Evolutionary conservation across 2,113 vertebrate species (phyloP).

Genomic region (Anoura caudifer): DNA sequence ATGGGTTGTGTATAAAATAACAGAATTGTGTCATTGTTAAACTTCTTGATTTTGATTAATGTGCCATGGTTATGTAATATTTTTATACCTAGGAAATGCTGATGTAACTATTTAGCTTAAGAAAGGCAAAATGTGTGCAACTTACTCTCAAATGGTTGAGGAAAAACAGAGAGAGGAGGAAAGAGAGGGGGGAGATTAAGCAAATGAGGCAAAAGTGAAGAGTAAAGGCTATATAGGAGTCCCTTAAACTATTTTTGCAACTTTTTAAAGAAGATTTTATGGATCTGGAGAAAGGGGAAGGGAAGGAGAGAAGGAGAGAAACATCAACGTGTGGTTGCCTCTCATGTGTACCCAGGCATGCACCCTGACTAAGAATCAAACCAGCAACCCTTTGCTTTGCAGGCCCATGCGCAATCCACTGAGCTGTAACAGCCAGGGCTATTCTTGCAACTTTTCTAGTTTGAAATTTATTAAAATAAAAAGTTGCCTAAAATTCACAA

Average conservation of each 20-base stretch:
- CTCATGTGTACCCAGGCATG: too few relatives aligned
- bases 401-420: too few relatives aligned
- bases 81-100: background rate
- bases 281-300: too few relatives aligned
- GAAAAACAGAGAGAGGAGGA: background rate
- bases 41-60: background rate
- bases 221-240: background rate
- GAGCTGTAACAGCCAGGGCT: too few relatives aligned
- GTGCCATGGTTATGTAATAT: background rate
- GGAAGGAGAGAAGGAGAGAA: too few relatives aligned
- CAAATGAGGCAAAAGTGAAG: background rate
- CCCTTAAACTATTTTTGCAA: background rate
- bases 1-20: background rate
- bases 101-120: background rate
- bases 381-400: too few relatives aligned
- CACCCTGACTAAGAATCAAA: too few relatives aligned
- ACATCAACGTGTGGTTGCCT: too few relatives aligned
- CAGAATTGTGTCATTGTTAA: background rate
- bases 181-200: background rate
- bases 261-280: too few relatives aligned
- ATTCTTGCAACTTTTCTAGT: background rate
- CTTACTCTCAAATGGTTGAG: too few relatives aligned
- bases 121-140: background rate
- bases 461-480: background rate
- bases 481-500: background rate